These are phyloP conservation scores for Anorthoa munda DNA, from an alignment of 2,888 invertebrate genomes.

Conservation along the genomic window DNA sequence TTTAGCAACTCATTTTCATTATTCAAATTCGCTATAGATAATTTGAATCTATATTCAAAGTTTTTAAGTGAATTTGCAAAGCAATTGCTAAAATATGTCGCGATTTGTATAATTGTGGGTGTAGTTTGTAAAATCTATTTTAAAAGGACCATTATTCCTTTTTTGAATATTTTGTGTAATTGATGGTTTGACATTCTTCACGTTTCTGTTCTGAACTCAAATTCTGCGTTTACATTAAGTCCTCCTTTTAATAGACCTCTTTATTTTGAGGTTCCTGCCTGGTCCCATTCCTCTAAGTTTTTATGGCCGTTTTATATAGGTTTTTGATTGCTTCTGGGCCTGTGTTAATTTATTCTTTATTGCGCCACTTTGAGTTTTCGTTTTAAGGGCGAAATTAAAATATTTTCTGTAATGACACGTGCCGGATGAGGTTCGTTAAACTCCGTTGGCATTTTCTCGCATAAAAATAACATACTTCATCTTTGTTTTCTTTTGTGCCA, in stretches of 20 bases:
- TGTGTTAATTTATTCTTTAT: constrained; percentile 66
- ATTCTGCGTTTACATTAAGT: constrained; percentile 40
- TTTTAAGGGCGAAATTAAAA: constrained; percentile 58
- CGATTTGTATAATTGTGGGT: too few species aligned
- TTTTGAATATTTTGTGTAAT: not conserved
- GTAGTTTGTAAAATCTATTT: not conserved
- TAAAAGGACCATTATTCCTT: not conserved
- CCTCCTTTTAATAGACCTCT: constrained; percentile 40
- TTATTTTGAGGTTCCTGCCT: constrained; percentile 51
- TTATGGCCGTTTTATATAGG: constrained; percentile 60
- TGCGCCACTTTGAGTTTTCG: constrained; percentile 47
- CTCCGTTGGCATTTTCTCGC: constrained; percentile 24
- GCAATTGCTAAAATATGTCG: too few species aligned
- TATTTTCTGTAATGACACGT: constrained; percentile 56
- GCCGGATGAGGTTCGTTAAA: constrained; percentile 29
- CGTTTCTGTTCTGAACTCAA: constrained; percentile 12
- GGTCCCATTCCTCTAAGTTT: constrained; percentile 57
- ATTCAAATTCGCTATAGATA: too few species aligned
- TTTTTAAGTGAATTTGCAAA: too few species aligned
- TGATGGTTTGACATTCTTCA: constrained; percentile 19
- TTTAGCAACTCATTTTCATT: too few species aligned
- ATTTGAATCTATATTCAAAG: too few species aligned
- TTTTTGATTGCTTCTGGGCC: constrained; percentile 63
- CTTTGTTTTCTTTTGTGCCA: not conserved
- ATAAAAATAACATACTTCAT: constrained; percentile 13